Evolutionary conservation across 2,797 vertebrate species (phyloP).

Genomic region (Chaetophractus vellerosus): DNA sequence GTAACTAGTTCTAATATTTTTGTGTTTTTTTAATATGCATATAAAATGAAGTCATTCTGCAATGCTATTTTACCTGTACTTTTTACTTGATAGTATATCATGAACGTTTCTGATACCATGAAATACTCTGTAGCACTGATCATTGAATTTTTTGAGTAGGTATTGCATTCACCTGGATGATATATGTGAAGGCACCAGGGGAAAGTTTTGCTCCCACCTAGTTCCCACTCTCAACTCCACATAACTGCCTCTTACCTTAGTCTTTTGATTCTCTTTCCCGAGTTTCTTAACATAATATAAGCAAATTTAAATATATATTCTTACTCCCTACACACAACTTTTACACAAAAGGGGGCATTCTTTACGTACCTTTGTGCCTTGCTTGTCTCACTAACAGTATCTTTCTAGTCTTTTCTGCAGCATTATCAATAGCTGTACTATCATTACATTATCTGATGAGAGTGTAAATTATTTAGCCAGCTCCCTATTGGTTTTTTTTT

Average conservation of each 20-base stretch:
- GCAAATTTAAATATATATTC: not conserved
- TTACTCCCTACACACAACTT: not conserved
- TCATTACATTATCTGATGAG: not conserved
- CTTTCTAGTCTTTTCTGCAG: not conserved
- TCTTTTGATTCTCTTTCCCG: not conserved
- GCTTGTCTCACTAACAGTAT: not conserved
- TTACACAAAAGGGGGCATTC: not conserved
- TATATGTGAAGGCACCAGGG: not conserved
- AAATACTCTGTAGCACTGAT: not conserved
- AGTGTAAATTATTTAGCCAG: not conserved
- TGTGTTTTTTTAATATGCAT: not conserved
- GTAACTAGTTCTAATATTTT: constrained; percentile 10
- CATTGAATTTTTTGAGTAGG: not conserved
- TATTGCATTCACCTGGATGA: not conserved
- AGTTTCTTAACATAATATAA: not conserved
- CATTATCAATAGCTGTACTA: no score
- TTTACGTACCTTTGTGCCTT: not conserved
- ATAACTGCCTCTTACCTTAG: not conserved
- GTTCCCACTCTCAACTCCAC: not conserved
- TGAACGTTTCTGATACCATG: not conserved
- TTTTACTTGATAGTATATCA: not conserved
- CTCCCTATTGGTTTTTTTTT: no score
- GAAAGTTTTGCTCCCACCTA: not conserved
- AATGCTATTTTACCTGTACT: not conserved
- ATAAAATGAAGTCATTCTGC: not conserved